Percentiles rank a stretch among this genome's conserved stretches.
Evolutionary conservation across 53 echinoderm and acorn worm species (phyloP).

Genomic region (Luidia sarsii): DNA sequence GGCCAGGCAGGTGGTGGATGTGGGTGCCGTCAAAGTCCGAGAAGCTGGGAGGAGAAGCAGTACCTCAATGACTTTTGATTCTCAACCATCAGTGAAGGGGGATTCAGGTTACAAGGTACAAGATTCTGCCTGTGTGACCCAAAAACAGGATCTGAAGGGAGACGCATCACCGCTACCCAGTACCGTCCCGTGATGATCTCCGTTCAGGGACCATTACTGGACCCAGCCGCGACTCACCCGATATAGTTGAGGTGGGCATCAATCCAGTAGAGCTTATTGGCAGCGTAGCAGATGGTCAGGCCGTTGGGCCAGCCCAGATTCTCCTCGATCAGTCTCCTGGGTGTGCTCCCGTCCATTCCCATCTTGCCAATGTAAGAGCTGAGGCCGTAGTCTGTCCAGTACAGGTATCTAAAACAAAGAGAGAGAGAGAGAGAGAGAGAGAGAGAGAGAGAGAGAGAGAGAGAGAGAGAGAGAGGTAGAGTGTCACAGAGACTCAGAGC

Average conservation of each 20-base stretch:
- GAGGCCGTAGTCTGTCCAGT: conserved; percentile 90
- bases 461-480: no score
- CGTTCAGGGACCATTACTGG: no score
- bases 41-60: conserved; percentile 39
- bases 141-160: no score
- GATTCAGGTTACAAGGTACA: no score
- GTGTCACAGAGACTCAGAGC: no score
- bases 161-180: no score
- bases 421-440: no score
- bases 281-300: conserved; percentile 82
- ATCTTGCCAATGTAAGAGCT: conserved; percentile 83
- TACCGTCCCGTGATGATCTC: no score
- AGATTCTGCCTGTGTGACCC: no score
- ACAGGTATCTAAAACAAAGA: conserved; percentile 60
- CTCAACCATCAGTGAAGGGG: no score
- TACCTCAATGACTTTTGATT: no score
- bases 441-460: no score
- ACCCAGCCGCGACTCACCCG: conserved; percentile 78
- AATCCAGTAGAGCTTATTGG: conserved; percentile 83
- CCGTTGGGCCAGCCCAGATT: conserved; percentile 87
- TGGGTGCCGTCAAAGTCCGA: conserved; percentile 73
- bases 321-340: conserved; percentile 40
- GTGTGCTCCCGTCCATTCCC: conserved; percentile 67
- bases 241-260: conserved; percentile 93
- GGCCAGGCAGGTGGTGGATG: conserved; percentile 53